Evolutionary conservation across 2,113 vertebrate genomes (phyloP).

Genomic region (Pandion haliaetus): DNA sequence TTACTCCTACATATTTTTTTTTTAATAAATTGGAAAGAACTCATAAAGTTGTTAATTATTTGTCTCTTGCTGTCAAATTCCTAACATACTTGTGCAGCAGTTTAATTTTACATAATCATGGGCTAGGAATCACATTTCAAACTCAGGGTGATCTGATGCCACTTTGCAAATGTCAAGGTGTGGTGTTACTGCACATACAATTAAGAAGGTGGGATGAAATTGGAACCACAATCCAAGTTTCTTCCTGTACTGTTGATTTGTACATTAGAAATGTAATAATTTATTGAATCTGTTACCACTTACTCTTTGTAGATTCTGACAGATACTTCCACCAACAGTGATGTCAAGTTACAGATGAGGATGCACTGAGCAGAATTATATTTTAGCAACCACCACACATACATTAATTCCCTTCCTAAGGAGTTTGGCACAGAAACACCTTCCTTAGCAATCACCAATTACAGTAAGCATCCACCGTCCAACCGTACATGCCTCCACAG

Average conservation of each 20-base stretch:
- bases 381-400: neutral
- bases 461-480: neutral
- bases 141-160: constrained; percentile 68
- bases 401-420: neutral
- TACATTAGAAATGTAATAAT: constrained; percentile 56
- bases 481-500: neutral
- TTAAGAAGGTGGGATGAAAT: constrained; percentile 78
- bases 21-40: neutral
- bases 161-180: constrained; percentile 60
- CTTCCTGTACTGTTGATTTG: constrained; percentile 58
- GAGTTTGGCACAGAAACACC: neutral
- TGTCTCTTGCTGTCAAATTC: neutral
- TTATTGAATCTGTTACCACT: constrained; percentile 33
- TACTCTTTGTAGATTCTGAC: neutral
- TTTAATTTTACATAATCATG: constrained; percentile 68
- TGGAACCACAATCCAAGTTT: constrained; percentile 64
- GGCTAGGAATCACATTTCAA: constrained; percentile 74
- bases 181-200: constrained; percentile 77
- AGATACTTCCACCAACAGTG: neutral
- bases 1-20: neutral
- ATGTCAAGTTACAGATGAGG: neutral
- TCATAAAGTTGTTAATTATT: neutral
- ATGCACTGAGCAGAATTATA: neutral
- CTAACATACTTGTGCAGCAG: constrained; percentile 11
- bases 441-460: neutral